phyloP scores from a whole-genome alignment of 2,113 vertebrate genomes.

The Mobula hypostoma region DNA sequence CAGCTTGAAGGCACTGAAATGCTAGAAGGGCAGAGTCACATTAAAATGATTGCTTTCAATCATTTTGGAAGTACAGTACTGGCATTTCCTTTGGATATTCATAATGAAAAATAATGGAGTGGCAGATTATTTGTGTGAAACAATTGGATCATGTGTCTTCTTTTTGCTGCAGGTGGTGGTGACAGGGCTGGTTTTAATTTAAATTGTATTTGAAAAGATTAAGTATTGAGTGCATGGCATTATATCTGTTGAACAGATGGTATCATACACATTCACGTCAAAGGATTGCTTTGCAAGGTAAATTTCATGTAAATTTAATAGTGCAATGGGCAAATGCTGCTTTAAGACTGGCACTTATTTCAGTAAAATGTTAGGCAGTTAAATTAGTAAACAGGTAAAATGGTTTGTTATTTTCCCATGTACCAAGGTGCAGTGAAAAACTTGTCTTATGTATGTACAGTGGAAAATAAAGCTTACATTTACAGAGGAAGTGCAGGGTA shows the following conservation, averaged over 20 bases:
- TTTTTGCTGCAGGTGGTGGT: neutral
- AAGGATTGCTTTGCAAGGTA: neutral
- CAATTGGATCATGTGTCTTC: neutral
- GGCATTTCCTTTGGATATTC: neutral
- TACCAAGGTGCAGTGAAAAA: no score
- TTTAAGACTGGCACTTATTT: no score
- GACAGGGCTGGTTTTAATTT: neutral
- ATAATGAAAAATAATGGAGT: neutral
- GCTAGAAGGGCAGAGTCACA: neutral
- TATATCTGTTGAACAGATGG: neutral
- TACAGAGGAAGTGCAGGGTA: no score
- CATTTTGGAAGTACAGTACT: neutral
- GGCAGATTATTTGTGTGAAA: neutral
- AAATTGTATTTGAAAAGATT: neutral
- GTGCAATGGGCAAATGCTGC: no score
- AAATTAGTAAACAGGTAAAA: no score
- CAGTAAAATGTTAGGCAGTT: no score
- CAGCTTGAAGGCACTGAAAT: neutral
- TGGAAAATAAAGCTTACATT: no score
- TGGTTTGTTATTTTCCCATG: no score
- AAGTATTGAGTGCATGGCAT: neutral
- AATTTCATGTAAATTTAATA: neutral
- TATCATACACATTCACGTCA: neutral
- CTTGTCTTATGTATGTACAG: no score
- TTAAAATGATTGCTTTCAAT: neutral